Evolutionary conservation across 2,113 vertebrate genomes (phyloP).

Genomic region (Podocnemis expansa): DNA sequence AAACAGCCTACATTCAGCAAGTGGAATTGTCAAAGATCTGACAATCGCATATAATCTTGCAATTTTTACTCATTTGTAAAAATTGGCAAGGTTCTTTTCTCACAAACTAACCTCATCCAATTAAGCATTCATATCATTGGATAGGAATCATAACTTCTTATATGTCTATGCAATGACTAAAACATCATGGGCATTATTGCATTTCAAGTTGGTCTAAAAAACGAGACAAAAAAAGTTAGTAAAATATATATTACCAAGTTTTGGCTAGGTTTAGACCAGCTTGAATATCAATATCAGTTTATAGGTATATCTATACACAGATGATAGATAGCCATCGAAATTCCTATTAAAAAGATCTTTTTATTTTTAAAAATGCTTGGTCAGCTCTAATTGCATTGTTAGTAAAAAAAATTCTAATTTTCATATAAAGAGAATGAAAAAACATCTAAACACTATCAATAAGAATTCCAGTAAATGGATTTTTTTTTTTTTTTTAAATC

Average conservation of each 20-base stretch:
- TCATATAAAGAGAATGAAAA: too few relatives aligned
- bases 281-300: too few relatives aligned
- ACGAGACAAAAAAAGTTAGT: accelerated
- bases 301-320: too few relatives aligned
- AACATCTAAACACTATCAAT: too few relatives aligned
- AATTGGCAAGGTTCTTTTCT: accelerated
- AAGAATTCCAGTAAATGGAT: too few relatives aligned
- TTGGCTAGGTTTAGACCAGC: too few relatives aligned
- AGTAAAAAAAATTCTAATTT: not conserved
- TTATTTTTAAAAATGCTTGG: not conserved
- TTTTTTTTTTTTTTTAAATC: too few relatives aligned
- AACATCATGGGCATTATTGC: accelerated
- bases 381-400: accelerated
- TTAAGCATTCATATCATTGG: accelerated
- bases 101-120: accelerated
- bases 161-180: accelerated
- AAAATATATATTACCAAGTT: too few relatives aligned
- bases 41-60: accelerated
- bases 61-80: not conserved
- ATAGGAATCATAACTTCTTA: accelerated
- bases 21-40: accelerated
- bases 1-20: not conserved
- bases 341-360: too few relatives aligned
- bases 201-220: not conserved
- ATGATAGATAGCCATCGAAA: too few relatives aligned